Conservation (phyloP, 2,113 vertebrate genomes). For the Coptodon rendalli region DNA sequence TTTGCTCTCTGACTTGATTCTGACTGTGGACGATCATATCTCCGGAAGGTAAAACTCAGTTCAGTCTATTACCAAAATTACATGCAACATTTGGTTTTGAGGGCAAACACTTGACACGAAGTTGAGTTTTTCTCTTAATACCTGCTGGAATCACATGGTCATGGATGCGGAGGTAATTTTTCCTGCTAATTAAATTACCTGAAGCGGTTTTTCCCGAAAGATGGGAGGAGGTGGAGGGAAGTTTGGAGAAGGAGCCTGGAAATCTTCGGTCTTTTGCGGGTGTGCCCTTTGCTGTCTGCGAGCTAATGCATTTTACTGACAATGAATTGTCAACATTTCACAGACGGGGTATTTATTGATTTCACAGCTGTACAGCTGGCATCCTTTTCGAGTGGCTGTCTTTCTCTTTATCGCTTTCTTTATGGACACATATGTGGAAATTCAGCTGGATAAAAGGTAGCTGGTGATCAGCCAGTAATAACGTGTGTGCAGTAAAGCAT, state of each 20-base stretch:
- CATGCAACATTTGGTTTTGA: conserved; percentile 23
- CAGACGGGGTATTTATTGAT: conserved; percentile 32
- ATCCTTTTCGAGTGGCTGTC: background rate
- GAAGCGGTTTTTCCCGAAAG: conserved; percentile 17
- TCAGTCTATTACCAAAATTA: background rate
- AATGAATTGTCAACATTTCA: conserved; percentile 39
- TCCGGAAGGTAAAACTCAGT: conserved; percentile 38
- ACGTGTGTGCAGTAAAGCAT: background rate
- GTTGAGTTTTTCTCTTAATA: background rate
- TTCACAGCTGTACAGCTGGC: conserved; percentile 46
- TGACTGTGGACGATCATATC: conserved; percentile 17
- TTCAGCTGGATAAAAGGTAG: conserved; percentile 7
- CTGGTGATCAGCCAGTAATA: conserved; percentile 34
- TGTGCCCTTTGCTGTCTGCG: conserved; percentile 15
- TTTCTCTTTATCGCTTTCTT: conserved; percentile 32
- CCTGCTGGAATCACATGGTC: background rate
- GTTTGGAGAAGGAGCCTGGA: conserved; percentile 18
- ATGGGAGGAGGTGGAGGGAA: background rate
- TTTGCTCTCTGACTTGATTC: background rate
- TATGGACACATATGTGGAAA: conserved; percentile 16
- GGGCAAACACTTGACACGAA: background rate
- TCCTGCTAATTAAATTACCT: conserved; percentile 38
- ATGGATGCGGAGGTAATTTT: background rate
- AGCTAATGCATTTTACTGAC: conserved; percentile 44
- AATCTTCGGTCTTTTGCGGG: background rate